A percentile compares a stretch with the other conserved stretches of the same genome.
phyloP scores from a whole-genome alignment of 2,797 vertebrate genomes.

The Melanotaenia pygmaea region DNA sequence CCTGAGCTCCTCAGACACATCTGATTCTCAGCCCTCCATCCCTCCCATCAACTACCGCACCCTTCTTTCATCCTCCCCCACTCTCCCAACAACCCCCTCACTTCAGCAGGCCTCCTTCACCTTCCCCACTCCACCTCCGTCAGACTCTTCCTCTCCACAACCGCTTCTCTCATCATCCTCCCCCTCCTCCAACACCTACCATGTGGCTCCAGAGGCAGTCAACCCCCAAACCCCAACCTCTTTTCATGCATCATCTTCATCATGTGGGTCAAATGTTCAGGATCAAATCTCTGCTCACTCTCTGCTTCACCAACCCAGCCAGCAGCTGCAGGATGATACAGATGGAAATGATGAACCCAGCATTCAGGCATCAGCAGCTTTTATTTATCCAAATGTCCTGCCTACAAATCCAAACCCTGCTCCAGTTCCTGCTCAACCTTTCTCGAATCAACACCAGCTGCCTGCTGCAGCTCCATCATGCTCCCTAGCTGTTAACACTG shows the following conservation, averaged over 20 bases:
- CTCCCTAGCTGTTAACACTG: slow-evolving; percentile 33
- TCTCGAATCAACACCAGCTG: slow-evolving; percentile 30
- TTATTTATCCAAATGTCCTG: slow-evolving; percentile 52
- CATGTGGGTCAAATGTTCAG: slow-evolving; percentile 53
- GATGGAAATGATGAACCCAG: slow-evolving; percentile 32
- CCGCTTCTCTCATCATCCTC: slow-evolving; percentile 53
- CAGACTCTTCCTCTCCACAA: slow-evolving; percentile 68
- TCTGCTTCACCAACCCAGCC: slow-evolving; percentile 49
- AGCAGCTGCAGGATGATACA: slow-evolving; percentile 40
- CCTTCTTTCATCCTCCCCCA: slow-evolving; percentile 59
- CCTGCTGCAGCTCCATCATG: slow-evolving; percentile 24
- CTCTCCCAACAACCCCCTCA: slow-evolving; percentile 52
- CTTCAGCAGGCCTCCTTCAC: slow-evolving; percentile 65
- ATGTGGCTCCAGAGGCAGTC: slow-evolving; percentile 54
- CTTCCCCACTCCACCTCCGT: slow-evolving; percentile 63
- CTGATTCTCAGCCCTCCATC: slow-evolving; percentile 44
- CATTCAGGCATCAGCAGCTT: slow-evolving; percentile 48
- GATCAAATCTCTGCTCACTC: slow-evolving; percentile 56
- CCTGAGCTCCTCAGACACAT: slow-evolving; percentile 28
- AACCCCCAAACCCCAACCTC: slow-evolving; percentile 63
- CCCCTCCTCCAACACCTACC: slow-evolving; percentile 52
- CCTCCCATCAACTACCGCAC: slow-evolving; percentile 59
- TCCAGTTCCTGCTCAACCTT: slow-evolving; percentile 25
- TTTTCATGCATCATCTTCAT: slow-evolving; percentile 42
- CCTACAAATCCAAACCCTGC: slow-evolving; percentile 30